phyloP scores from a whole-genome alignment of 2,113 vertebrate genomes.

The Piaya cayana region DNA sequence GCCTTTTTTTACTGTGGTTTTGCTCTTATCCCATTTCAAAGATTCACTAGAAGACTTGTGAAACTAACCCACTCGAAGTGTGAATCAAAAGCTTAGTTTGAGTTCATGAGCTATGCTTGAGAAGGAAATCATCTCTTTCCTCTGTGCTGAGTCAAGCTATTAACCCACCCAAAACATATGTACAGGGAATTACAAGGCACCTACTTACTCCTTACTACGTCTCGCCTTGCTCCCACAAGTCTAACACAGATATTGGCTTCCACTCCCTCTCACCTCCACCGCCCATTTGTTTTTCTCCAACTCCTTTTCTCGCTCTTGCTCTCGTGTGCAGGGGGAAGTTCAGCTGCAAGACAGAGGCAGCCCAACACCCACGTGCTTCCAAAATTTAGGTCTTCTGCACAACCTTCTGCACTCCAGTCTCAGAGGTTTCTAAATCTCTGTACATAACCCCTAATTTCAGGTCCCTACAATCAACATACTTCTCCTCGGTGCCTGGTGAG shows the following conservation, averaged over 20 bases:
- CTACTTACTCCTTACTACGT: neutral
- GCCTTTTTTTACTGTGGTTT: slow-evolving; percentile 36
- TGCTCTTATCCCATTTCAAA: slow-evolving; percentile 62
- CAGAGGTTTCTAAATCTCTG: neutral
- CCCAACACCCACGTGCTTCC: no score
- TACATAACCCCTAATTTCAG: neutral
- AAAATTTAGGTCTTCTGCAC: neutral
- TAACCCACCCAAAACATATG: slow-evolving; percentile 7
- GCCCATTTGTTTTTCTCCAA: neutral
- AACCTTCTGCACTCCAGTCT: neutral
- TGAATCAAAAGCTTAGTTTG: slow-evolving; percentile 35
- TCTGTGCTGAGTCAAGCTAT: slow-evolving; percentile 23
- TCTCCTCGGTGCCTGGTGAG: neutral
- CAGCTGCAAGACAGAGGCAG: neutral
- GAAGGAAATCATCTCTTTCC: slow-evolving; percentile 29
- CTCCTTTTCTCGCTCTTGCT: neutral
- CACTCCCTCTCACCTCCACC: neutral
- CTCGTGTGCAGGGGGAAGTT: neutral
- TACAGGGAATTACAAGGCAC: neutral
- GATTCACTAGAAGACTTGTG: slow-evolving; percentile 47
- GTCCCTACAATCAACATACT: neutral
- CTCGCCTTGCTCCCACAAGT: neutral
- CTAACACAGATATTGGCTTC: slow-evolving; percentile 1
- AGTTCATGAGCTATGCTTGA: neutral
- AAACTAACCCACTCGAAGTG: slow-evolving; percentile 49